Conservation (phyloP, 2,797 vertebrate genomes). For the Bradypodion ventrale region DNA sequence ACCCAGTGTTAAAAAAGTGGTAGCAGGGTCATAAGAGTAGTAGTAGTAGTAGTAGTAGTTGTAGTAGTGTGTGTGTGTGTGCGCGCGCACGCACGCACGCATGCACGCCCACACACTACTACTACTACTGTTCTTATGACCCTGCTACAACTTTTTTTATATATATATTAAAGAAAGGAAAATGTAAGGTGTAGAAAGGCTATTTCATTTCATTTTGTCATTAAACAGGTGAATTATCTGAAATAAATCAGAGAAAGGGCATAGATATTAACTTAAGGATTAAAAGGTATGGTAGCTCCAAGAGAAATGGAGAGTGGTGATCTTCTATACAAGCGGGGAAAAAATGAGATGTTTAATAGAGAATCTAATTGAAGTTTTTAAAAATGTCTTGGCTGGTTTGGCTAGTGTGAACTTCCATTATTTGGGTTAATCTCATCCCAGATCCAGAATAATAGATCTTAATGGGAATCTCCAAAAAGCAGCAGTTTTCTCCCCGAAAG, state of each 20-base stretch:
- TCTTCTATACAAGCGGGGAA: constrained; percentile 54
- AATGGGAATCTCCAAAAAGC: constrained; percentile 5
- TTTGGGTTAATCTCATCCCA: constrained; percentile 47
- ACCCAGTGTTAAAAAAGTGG: constrained; percentile 30
- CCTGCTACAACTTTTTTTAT: no score
- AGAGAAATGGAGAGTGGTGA: constrained; percentile 49
- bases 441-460: constrained; percentile 21
- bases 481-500: background rate
- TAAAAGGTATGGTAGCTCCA: constrained; percentile 55
- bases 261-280: constrained; percentile 69
- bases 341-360: constrained; percentile 64
- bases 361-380: constrained; percentile 64
- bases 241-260: constrained; percentile 50
- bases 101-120: no score
- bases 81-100: no score
- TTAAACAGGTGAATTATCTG: constrained; percentile 66
- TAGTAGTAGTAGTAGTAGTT: no score
- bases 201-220: constrained; percentile 51
- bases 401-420: constrained; percentile 42
- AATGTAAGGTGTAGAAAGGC: constrained; percentile 46
- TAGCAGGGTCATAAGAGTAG: constrained; percentile 38
- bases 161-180: constrained; percentile 45
- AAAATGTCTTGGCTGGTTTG: constrained; percentile 50
- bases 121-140: no score
- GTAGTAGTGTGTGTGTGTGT: no score